phyloP scores from a whole-genome alignment of 1,140 invertebrate genomes.

The Trissolcus basalis region DNA sequence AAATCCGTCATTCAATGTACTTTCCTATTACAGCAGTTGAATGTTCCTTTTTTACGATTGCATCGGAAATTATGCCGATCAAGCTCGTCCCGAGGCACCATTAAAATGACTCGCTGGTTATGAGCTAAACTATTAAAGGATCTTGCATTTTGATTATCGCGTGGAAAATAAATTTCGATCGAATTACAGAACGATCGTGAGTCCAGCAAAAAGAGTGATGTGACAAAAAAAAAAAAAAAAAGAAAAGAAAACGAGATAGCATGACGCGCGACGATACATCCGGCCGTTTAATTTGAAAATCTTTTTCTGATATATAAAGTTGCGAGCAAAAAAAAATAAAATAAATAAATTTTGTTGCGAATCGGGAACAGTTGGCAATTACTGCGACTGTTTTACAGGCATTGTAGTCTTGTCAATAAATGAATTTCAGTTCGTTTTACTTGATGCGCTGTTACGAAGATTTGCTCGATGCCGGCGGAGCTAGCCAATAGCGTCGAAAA shows the following conservation, averaged over 20 bases:
- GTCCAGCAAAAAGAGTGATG: no score
- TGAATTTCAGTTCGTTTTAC: slow-evolving; percentile 51
- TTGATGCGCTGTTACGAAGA: slow-evolving; percentile 50
- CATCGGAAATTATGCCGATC: slow-evolving; percentile 38
- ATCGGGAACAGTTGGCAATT: slow-evolving; percentile 42
- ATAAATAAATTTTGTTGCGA: slow-evolving; percentile 4
- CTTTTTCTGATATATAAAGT: no score
- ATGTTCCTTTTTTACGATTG: slow-evolving; percentile 38
- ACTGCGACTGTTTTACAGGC: slow-evolving; percentile 39
- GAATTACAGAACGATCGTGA: no score
- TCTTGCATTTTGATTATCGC: no score
- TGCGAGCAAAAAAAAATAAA: slow-evolving; percentile 3
- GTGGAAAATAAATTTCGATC: no score
- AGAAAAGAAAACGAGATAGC: no score
- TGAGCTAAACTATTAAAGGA: slow-evolving; percentile 11
- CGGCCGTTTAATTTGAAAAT: no score
- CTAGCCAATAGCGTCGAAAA: slow-evolving; percentile 45
- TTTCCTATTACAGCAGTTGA: slow-evolving; percentile 15
- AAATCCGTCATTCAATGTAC: slow-evolving; percentile 33
- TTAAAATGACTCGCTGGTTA: slow-evolving; percentile 39
- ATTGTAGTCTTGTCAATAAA: slow-evolving; percentile 53
- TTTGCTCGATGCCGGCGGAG: slow-evolving; percentile 36
- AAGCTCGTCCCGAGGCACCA: slow-evolving; percentile 20
- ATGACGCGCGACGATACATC: no score
- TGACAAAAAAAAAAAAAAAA: no score